These are phyloP conservation scores for Cirrhinus mrigala DNA, from an alignment of 2,797 vertebrate species.

Conservation along the genomic window DNA sequence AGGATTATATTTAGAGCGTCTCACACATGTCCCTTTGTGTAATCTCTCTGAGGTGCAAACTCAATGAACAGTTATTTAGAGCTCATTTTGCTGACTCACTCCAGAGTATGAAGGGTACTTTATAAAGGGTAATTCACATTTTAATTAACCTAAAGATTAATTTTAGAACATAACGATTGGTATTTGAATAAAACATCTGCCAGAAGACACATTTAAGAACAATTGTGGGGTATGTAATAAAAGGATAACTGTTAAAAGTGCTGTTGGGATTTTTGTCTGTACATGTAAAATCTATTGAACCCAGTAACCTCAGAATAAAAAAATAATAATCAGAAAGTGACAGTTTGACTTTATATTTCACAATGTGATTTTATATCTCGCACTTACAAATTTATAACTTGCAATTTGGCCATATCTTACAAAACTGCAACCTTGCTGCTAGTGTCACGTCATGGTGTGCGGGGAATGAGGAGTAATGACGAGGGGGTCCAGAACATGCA, in stretches of 20 bases:
- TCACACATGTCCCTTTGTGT: slow-evolving; percentile 19
- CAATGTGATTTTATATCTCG: neutral
- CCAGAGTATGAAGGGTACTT: neutral
- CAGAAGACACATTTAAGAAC: neutral
- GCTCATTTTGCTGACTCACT: slow-evolving; percentile 16
- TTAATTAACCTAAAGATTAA: slow-evolving; percentile 22
- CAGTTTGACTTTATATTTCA: neutral
- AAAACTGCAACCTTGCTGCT: neutral
- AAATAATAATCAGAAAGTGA: neutral
- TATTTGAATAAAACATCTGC: neutral
- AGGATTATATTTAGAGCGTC: slow-evolving; percentile 28
- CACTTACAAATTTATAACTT: neutral
- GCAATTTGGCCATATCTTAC: neutral
- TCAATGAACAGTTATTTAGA: slow-evolving; percentile 36
- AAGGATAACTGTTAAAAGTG: neutral
- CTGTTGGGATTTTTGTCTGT: too few species aligned
- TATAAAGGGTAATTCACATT: slow-evolving; percentile 1
- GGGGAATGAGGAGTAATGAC: too few species aligned
- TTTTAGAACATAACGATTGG: slow-evolving; percentile 14
- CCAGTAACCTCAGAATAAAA: neutral
- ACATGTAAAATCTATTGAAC: neutral
- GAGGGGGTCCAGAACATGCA: too few species aligned
- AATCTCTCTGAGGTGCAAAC: slow-evolving; percentile 11
- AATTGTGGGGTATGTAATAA: neutral
- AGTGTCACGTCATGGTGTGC: too few species aligned